Evolutionary conservation across 1,140 invertebrate genomes (phyloP).

Genomic region (Drosophila tani): DNA sequence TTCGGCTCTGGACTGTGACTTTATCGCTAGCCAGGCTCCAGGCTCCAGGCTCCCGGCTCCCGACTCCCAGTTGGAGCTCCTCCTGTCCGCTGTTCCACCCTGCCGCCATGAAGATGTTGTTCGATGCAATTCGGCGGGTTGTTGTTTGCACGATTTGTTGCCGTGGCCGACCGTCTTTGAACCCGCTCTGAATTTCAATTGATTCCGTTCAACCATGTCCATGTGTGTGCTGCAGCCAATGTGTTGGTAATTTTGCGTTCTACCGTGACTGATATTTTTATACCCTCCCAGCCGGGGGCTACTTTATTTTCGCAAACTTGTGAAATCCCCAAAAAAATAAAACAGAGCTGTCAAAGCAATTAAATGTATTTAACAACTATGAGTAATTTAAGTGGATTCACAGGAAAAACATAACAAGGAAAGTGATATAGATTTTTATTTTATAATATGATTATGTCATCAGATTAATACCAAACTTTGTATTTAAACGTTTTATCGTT

Average conservation of each 20-base stretch:
- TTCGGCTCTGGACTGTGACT: slow-evolving; percentile 51
- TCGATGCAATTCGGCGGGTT: slow-evolving; percentile 49
- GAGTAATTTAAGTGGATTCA: not conserved
- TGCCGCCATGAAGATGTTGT: slow-evolving; percentile 44
- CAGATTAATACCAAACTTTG: no score
- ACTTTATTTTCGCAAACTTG: slow-evolving; percentile 6
- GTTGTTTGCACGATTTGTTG: slow-evolving; percentile 80
- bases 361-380: not conserved
- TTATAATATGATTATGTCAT: not conserved
- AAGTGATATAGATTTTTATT: not conserved
- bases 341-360: not conserved
- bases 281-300: slow-evolving; percentile 27
- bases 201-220: slow-evolving; percentile 45
- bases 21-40: slow-evolving; percentile 24
- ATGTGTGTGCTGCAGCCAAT: slow-evolving; percentile 38
- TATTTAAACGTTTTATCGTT: no score
- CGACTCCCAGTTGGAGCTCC: not conserved
- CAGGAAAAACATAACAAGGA: not conserved
- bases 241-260: slow-evolving; percentile 66
- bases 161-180: slow-evolving; percentile 66
- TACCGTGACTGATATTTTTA: slow-evolving; percentile 73
- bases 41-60: not conserved
- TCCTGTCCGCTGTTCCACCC: slow-evolving; percentile 9
- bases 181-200: slow-evolving; percentile 77
- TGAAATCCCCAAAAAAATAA: slow-evolving; percentile 1